Percentiles rank a stretch among this genome's conserved stretches.
phyloP scores from a whole-genome alignment of 2,888 invertebrate species.

The Hymenopus coronatus region DNA sequence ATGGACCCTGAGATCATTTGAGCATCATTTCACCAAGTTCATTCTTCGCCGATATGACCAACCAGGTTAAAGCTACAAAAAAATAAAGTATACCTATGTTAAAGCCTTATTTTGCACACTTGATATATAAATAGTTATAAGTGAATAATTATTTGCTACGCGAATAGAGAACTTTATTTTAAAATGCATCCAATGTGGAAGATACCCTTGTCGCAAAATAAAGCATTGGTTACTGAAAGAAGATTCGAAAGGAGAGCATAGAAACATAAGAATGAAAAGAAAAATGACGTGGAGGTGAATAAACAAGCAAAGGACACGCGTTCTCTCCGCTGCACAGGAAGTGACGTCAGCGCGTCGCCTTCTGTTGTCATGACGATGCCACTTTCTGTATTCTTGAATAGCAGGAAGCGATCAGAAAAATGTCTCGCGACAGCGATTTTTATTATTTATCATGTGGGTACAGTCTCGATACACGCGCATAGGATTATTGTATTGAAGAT shows the following conservation, averaged over 20 bases:
- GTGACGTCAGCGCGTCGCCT: conserved; percentile 5
- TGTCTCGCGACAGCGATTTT: conserved; percentile 4
- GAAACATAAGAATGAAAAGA: neutral
- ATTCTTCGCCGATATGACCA: no score
- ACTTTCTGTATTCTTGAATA: conserved; percentile 16
- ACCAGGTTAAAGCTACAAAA: no score
- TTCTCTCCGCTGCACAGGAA: neutral
- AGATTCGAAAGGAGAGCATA: neutral
- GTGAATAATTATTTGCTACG: no score
- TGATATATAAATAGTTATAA: no score
- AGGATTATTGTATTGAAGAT: neutral
- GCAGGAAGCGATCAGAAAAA: conserved; percentile 19
- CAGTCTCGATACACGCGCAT: neutral
- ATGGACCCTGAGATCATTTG: no score
- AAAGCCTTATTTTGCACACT: no score
- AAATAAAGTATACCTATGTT: no score
- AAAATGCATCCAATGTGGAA: neutral
- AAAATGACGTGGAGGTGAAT: neutral
- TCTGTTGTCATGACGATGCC: conserved; percentile 5
- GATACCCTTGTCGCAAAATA: neutral
- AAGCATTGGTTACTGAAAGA: neutral
- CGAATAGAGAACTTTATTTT: no score
- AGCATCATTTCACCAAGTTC: no score
- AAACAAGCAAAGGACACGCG: neutral
- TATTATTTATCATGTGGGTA: conserved; percentile 6